These are phyloP conservation scores for Hyppa rectilinea DNA, from an alignment of 2,888 invertebrate species.

Conservation along the genomic window DNA sequence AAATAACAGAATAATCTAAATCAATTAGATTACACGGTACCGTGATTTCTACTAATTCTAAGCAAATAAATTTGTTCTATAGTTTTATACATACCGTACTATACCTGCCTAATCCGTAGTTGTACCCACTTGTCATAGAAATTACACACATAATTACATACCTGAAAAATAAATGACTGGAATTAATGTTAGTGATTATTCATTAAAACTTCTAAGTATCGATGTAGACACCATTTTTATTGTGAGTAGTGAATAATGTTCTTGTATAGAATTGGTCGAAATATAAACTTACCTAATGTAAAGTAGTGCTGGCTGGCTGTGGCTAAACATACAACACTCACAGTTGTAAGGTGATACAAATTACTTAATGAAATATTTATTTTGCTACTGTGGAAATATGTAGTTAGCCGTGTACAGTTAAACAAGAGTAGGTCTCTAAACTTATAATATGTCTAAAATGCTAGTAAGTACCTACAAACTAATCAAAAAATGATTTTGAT, in stretches of 20 bases:
- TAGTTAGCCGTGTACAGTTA: constrained; percentile 38
- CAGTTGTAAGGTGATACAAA: constrained; percentile 54
- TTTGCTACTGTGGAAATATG: constrained; percentile 63
- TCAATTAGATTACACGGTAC: constrained; percentile 50
- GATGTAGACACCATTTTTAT: constrained; percentile 29
- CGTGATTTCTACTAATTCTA: constrained; percentile 65
- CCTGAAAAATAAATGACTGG: constrained; percentile 40
- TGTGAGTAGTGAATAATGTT: constrained; percentile 41
- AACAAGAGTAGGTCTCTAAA: constrained; percentile 41
- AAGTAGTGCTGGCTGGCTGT: constrained; percentile 54
- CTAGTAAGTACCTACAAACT: constrained; percentile 57
- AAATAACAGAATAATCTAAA: constrained; percentile 51
- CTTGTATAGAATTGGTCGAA: constrained; percentile 23
- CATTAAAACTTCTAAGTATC: constrained; percentile 20
- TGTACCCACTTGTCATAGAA: constrained; percentile 33
- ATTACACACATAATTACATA: constrained; percentile 8
- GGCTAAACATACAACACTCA: constrained; percentile 48
- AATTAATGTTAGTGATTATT: constrained; percentile 31
- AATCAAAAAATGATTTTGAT: constrained; percentile 28
- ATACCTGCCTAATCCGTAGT: constrained; percentile 29
- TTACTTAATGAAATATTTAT: constrained; percentile 64
- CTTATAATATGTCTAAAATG: constrained; percentile 28
- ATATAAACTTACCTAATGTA: constrained; percentile 20
- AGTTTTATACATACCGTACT: constrained; percentile 41
- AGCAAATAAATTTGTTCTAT: constrained; percentile 58